phyloP scores from a whole-genome alignment of 2,113 vertebrate genomes.

The Petroica traversi region DNA sequence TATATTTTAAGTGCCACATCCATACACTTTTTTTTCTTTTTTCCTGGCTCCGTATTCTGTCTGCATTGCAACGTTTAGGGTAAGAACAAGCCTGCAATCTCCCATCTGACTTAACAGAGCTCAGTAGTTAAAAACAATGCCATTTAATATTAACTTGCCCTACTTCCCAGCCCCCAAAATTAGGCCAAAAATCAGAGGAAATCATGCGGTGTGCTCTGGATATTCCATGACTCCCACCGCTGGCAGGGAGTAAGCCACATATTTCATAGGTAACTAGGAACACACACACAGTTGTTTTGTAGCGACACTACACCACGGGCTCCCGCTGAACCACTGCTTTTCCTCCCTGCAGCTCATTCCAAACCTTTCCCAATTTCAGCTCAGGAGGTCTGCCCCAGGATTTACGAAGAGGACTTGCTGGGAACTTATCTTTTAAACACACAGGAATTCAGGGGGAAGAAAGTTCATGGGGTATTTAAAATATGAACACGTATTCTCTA shows the following conservation, averaged over 20 bases:
- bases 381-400: not conserved
- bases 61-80: not conserved
- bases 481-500: not conserved
- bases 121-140: not conserved
- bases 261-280: slow-evolving; percentile 50
- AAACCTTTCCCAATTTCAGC: not conserved
- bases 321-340: not conserved
- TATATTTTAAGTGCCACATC: not conserved
- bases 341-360: not conserved
- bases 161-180: not conserved
- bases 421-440: not conserved
- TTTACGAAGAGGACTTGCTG: not conserved
- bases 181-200: slow-evolving; percentile 36
- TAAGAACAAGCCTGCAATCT: not conserved
- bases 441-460: not conserved
- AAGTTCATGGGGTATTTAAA: not conserved
- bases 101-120: not conserved
- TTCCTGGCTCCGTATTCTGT: not conserved
- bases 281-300: slow-evolving; percentile 50
- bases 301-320: not conserved
- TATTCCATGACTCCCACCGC: slow-evolving; percentile 32
- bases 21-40: not conserved
- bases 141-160: not conserved
- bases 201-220: not conserved
- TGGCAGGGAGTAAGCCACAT: slow-evolving; percentile 13